Evolutionary conservation across 1,140 invertebrate species (phyloP).

Genomic region (Temnothorax longispinosus): DNA sequence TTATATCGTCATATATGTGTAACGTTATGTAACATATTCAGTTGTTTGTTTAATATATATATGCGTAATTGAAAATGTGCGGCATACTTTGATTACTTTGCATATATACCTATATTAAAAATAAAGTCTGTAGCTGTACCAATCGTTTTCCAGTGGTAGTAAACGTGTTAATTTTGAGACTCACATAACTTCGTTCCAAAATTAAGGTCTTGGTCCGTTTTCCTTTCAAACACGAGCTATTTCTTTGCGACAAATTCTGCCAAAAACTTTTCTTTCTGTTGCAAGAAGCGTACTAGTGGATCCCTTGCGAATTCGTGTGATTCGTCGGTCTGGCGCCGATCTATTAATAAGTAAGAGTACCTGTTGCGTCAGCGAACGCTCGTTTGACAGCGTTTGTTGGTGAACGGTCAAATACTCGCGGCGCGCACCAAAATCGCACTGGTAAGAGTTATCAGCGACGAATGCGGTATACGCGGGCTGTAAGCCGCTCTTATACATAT

Average conservation of each 20-base stretch:
- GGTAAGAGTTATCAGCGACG: background rate
- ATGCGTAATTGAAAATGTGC: too few relatives aligned
- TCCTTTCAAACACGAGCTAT: background rate
- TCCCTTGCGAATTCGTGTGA: background rate
- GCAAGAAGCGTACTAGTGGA: background rate
- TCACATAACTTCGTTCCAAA: background rate
- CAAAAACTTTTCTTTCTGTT: background rate
- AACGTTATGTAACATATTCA: too few relatives aligned
- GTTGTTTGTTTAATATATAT: too few relatives aligned
- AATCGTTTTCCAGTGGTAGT: too few relatives aligned
- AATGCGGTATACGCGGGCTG: background rate
- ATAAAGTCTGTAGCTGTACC: too few relatives aligned
- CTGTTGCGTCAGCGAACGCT: slow-evolving; percentile 22
- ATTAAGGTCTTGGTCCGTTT: background rate
- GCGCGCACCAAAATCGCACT: background rate
- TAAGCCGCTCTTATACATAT: background rate
- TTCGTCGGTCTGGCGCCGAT: background rate
- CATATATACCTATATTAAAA: too few relatives aligned
- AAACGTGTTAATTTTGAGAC: background rate
- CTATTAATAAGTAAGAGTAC: slow-evolving; percentile 11
- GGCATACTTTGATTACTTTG: too few relatives aligned
- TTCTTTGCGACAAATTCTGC: too few relatives aligned
- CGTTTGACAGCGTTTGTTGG: background rate
- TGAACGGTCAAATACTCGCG: background rate
- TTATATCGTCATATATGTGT: too few relatives aligned